A percentile compares a stretch with the other conserved stretches of the same genome.
Evolutionary conservation across 2,113 vertebrate genomes (phyloP).

Genomic region (Piaya cayana): DNA sequence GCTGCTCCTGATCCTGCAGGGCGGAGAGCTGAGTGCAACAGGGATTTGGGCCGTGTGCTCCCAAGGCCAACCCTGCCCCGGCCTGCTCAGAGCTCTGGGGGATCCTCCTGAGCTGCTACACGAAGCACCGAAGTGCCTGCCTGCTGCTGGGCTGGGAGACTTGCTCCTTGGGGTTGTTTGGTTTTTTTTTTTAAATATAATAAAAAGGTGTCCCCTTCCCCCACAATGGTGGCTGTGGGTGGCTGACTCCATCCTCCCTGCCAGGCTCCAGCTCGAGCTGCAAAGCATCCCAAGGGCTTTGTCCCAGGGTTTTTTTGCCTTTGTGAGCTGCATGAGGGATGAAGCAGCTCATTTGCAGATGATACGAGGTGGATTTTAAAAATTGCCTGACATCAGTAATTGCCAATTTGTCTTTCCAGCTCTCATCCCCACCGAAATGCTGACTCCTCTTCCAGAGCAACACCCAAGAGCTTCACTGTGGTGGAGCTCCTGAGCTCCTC

Average conservation of each 20-base stretch:
- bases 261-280: fast-evolving
- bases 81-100: neutral
- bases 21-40: neutral
- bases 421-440: neutral
- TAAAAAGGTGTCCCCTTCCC: too few species aligned
- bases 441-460: neutral
- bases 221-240: too few species aligned
- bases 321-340: fast-evolving
- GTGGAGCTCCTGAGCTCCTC: neutral
- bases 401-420: neutral
- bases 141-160: neutral
- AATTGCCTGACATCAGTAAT: fast-evolving
- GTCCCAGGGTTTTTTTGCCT: neutral
- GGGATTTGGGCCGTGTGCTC: neutral
- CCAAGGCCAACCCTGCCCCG: fast-evolving
- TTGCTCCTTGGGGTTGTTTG: too few species aligned
- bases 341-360: neutral
- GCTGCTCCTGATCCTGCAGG: fast-evolving
- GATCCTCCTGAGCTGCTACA: neutral
- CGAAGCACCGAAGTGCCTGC: neutral
- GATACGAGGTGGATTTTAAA: neutral
- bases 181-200: too few species aligned
- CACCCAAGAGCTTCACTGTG: too few species aligned
- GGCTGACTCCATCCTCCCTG: too few species aligned
- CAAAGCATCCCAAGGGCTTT: fast-evolving